Evolutionary conservation across 1,140 invertebrate species (phyloP).

Genomic region (Papilio machaon): DNA sequence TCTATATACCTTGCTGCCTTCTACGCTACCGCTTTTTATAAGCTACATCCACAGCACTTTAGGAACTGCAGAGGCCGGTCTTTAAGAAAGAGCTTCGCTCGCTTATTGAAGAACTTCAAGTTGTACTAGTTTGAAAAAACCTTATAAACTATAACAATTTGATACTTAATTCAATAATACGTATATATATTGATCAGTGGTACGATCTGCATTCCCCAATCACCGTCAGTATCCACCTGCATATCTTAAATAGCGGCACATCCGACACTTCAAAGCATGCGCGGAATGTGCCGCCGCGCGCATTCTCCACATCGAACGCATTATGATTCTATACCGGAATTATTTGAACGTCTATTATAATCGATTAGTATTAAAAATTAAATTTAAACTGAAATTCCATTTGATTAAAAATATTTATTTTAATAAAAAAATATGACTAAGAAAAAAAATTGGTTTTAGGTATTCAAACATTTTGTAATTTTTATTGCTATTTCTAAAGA

Average conservation of each 20-base stretch:
- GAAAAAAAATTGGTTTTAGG: too few species aligned
- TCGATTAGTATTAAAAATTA: neutral
- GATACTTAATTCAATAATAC: neutral
- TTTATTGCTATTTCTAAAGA: neutral
- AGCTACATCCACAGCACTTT: too few species aligned
- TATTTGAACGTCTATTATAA: neutral
- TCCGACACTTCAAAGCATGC: constrained; percentile 45
- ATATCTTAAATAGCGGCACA: constrained; percentile 49
- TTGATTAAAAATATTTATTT: too few species aligned
- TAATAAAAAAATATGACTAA: too few species aligned
- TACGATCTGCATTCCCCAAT: constrained; percentile 41
- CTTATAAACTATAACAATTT: neutral
- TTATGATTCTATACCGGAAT: constrained; percentile 13
- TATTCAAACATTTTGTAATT: too few species aligned
- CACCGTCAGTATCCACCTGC: constrained; percentile 40
- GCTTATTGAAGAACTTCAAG: too few species aligned
- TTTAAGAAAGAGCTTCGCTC: too few species aligned
- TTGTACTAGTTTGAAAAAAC: too few species aligned
- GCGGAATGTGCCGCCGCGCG: constrained; percentile 37
- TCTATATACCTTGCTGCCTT: too few species aligned
- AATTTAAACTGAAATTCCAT: too few species aligned
- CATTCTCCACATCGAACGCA: constrained; percentile 10
- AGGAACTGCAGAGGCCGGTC: too few species aligned
- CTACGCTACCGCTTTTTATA: too few species aligned
- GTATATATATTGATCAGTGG: neutral